Base-by-base conservation (phyloP, 2,888 invertebrate genomes). In the Eupithecia tripunctaria region DNA sequence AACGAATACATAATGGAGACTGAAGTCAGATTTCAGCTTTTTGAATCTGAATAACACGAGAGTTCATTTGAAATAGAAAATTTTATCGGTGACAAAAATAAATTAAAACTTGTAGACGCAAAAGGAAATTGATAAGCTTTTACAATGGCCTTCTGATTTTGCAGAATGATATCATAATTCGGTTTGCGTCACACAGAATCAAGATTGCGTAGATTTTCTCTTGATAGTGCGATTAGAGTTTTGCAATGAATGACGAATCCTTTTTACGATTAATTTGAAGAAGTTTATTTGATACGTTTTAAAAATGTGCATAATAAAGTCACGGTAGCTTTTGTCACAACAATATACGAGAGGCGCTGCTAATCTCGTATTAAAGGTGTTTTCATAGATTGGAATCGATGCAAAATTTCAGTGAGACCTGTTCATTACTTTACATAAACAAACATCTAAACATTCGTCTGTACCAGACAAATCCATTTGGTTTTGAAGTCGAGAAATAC, bases 51-150 rank as follows among this genome's bases (percentile, higher is more conserved):
- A 18, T 27, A 59, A 27, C 36, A 38, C 10, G 12, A 12, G 41
- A 41, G 15, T 14, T 15, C 15, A 18, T 15, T 41, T 18, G 41
- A 41, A 41, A 18, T 41, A 0, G 1, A n/a, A n/a, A 38, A 38
- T 38, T 64, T 64, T 38, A 64, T 64, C 64, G 41, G 14, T 21
- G 64, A 64, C 21, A 18, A 60, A 29, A 27, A 60, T 29, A 29
- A 60, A 14, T 18, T 63, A 18, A 25, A 41, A 38, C 38, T 25
- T 38, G 38, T 64, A 64, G 64, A 25, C 62, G 62, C n/a, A 18
- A 32, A 63, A 21, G 36, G 29, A 63, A 38, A 64, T 25, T 64
- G 64, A 64, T 64, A 64, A 64, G 38, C 64, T 64, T 38, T 38
- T 38, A 41, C 64, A 64, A 64, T 41, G 38, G 64, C 64, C 64